These are phyloP conservation scores for Lates calcarifer DNA, from an alignment of 2,113 vertebrate genomes.

Conservation along the genomic window DNA sequence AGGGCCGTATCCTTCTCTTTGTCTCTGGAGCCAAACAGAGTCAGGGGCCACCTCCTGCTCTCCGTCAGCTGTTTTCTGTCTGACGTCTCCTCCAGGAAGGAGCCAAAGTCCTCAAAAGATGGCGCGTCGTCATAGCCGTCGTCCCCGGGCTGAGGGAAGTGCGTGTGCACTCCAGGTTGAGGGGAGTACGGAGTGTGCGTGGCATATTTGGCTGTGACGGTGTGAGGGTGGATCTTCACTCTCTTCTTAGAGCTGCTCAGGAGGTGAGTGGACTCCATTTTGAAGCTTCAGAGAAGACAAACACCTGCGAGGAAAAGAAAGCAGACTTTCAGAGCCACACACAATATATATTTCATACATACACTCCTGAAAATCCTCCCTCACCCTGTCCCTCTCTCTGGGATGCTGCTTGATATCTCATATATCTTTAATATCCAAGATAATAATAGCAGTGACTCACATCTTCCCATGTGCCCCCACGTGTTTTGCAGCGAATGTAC, in stretches of 20 bases:
- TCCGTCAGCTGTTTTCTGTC: constrained; percentile 88
- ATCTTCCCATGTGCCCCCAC: constrained; percentile 27
- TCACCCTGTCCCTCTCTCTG: constrained; percentile 18
- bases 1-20: constrained; percentile 58
- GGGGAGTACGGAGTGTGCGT: constrained; percentile 80
- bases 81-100: constrained; percentile 91
- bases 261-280: constrained; percentile 90
- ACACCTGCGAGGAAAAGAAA: constrained; percentile 66
- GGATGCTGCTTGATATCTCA: constrained; percentile 56
- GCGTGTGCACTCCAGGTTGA: constrained; percentile 80
- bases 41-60: constrained; percentile 84
- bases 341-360: neutral
- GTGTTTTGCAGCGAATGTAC: constrained; percentile 30
- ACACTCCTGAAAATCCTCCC: neutral
- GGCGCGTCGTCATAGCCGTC: constrained; percentile 89
- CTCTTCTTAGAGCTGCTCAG: constrained; percentile 89
- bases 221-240: constrained; percentile 96
- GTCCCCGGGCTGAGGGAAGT: constrained; percentile 94
- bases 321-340: constrained; percentile 32
- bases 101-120: constrained; percentile 88
- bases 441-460: constrained; percentile 72
- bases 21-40: constrained; percentile 89
- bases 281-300: constrained; percentile 38
- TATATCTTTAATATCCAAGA: constrained; percentile 72
- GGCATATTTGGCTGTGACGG: constrained; percentile 94